Conservation (phyloP, 2,113 vertebrate genomes). For the Platichthys stellatus region DNA sequence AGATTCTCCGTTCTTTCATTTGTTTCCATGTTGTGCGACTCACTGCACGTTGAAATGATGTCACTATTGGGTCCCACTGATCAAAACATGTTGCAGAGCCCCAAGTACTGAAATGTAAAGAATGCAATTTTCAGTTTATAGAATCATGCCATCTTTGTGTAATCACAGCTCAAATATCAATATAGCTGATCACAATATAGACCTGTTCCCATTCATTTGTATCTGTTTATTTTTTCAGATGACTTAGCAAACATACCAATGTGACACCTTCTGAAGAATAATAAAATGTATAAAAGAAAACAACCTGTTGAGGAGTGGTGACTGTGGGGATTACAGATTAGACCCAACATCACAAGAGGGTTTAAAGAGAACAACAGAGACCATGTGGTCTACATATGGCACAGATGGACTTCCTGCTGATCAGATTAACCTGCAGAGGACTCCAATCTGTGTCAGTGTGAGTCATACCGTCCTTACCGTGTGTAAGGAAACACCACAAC, state of each 20-base stretch:
- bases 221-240: no score
- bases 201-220: not conserved
- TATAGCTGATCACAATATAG: no score
- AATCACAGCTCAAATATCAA: no score
- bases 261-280: not conserved
- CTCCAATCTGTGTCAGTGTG: slow-evolving; percentile 11
- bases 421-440: slow-evolving; percentile 54
- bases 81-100: no score
- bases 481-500: slow-evolving; percentile 26
- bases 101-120: no score
- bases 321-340: slow-evolving; percentile 53
- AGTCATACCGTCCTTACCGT: slow-evolving; percentile 1
- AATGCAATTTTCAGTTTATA: no score
- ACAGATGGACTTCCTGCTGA: slow-evolving; percentile 58
- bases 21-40: no score
- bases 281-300: not conserved
- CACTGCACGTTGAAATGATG: no score
- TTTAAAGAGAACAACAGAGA: slow-evolving; percentile 47
- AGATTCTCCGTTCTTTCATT: no score
- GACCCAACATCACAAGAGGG: slow-evolving; percentile 20
- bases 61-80: no score
- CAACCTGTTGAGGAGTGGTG: slow-evolving; percentile 13
- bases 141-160: no score
- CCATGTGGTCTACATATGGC: slow-evolving; percentile 60
- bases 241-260: no score